Evolutionary conservation across 2,797 vertebrate genomes (phyloP).

Genomic region (Heterohyrax brucei): DNA sequence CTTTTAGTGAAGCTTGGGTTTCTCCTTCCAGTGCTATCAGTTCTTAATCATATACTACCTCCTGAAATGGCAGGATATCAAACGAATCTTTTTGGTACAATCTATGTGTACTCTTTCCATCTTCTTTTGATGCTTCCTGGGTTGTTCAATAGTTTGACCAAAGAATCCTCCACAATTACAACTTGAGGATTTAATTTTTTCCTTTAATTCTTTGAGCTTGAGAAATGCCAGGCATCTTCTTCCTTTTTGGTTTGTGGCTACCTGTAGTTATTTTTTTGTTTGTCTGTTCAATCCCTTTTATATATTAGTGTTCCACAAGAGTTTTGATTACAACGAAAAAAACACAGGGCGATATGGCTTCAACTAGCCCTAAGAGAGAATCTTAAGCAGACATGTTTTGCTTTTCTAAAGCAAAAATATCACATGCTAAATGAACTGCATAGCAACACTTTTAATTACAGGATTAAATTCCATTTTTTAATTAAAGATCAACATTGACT

Average conservation of each 20-base stretch:
- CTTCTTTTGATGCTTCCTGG: no score
- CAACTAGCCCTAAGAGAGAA: neutral
- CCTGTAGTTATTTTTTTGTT: neutral
- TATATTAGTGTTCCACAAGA: neutral
- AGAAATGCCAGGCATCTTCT: no score
- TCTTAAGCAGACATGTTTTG: constrained; percentile 33
- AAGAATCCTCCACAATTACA: no score
- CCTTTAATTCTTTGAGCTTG: no score
- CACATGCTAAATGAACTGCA: constrained; percentile 42
- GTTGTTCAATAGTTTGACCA: no score
- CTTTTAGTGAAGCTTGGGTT: no score
- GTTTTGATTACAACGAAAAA: neutral
- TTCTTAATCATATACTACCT: no score
- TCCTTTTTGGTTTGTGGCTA: neutral
- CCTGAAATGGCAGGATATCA: no score
- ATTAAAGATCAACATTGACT: constrained; percentile 65
- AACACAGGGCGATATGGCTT: neutral
- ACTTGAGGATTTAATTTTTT: no score
- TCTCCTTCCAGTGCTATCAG: no score
- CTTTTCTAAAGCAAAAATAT: neutral
- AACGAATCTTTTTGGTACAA: no score
- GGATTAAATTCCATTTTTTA: constrained; percentile 57
- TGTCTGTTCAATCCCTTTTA: neutral
- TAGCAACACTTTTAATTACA: constrained; percentile 61
- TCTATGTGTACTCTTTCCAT: no score